phyloP scores from a whole-genome alignment of 1,140 invertebrate genomes.

The Venturia canescens region DNA sequence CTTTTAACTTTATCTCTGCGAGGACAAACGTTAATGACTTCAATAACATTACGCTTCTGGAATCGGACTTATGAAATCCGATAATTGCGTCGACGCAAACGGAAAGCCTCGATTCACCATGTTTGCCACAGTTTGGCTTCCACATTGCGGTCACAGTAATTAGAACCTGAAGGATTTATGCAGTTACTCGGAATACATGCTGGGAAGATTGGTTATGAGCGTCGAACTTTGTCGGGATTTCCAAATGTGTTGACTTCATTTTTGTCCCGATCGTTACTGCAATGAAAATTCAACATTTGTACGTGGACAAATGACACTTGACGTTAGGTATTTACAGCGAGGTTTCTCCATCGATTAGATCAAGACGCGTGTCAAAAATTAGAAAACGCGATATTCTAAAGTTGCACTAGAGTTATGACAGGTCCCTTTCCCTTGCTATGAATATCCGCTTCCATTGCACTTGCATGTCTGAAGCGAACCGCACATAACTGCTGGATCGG shows the following conservation, averaged over 20 bases:
- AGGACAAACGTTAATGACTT: too few species aligned
- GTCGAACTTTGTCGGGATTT: neutral
- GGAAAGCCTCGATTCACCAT: too few species aligned
- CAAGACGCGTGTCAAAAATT: slow-evolving; percentile 52
- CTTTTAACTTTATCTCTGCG: too few species aligned
- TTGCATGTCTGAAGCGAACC: slow-evolving; percentile 58
- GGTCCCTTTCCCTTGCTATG: slow-evolving; percentile 27
- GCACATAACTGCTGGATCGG: slow-evolving; percentile 61
- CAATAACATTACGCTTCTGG: too few species aligned
- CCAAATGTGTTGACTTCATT: too few species aligned
- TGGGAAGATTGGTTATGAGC: neutral
- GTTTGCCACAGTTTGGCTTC: too few species aligned
- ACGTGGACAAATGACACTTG: slow-evolving; percentile 51
- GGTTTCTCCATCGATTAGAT: neutral
- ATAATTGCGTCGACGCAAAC: too few species aligned
- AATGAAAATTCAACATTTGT: slow-evolving; percentile 19
- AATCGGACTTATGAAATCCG: too few species aligned
- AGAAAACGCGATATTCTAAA: slow-evolving; percentile 29
- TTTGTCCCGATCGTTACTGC: too few species aligned
- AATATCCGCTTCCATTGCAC: slow-evolving; percentile 38
- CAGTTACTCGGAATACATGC: too few species aligned
- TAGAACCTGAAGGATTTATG: too few species aligned
- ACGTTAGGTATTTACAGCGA: slow-evolving; percentile 40
- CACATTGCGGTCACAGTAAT: too few species aligned
- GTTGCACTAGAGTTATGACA: slow-evolving; percentile 52